phyloP scores from a whole-genome alignment of 2,113 vertebrate species.

The Corynorhinus townsendii region DNA sequence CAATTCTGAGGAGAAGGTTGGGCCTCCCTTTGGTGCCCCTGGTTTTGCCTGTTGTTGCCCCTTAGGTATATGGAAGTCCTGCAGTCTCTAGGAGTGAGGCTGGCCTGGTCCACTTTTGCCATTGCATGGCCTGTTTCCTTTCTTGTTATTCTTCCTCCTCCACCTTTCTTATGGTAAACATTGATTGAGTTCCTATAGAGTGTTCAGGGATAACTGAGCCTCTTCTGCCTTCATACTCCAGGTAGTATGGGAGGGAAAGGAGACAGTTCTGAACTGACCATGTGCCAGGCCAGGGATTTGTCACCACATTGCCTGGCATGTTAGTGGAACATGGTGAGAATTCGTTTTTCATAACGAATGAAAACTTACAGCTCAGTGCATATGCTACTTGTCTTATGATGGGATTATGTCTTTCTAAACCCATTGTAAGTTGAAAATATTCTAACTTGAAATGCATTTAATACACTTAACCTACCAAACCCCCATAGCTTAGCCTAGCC shows the following conservation, averaged over 20 bases:
- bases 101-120: background rate
- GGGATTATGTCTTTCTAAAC: background rate
- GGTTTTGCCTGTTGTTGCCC: background rate
- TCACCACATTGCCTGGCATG: background rate
- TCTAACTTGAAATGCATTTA: background rate
- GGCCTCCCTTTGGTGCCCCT: background rate
- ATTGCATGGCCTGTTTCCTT: background rate
- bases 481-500: background rate
- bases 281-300: fast-evolving
- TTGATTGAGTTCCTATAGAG: background rate
- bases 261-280: background rate
- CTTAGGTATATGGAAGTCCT: background rate
- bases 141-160: background rate
- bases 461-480: background rate
- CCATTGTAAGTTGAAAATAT: background rate
- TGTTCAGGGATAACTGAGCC: background rate
- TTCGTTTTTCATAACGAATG: fast-evolving
- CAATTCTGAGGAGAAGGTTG: background rate
- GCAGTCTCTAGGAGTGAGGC: background rate
- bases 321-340: fast-evolving
- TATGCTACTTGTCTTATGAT: background rate
- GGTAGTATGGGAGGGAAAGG: background rate
- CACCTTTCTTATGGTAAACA: background rate
- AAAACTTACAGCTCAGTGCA: background rate
- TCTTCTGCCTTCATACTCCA: background rate